Base-by-base conservation (phyloP, 2,888 invertebrate genomes). In the Epirrita christyi region DNA sequence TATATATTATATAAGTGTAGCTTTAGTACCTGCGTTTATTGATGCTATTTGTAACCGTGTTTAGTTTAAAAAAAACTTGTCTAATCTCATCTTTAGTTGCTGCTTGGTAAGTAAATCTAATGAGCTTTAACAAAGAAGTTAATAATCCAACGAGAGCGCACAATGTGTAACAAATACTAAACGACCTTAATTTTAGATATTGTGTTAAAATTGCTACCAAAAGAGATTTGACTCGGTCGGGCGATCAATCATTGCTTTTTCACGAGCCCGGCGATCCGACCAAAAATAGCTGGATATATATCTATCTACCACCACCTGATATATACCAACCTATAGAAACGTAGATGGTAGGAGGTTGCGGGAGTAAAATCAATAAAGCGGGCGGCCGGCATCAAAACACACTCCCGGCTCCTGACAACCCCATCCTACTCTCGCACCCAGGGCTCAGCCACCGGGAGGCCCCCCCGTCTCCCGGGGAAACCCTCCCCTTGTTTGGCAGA, bases 401-500 rank as follows among this genome's bases (percentile, higher is more conserved):
- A 80, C 83, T 36, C 59, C 59, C 42, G 21, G 42, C 27, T 37
- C 82, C 74, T 44, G 65, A 69, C 63, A 68, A 71, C 70, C 71
- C 66, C 68, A 73, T 70, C 75, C 71, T 67, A 63, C 37, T 79
- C 77, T 66, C 73, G 69, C 74, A 15, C 47, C 81, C 75, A 67
- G 61, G 65, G 55, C 47, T 66, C 67, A 69, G 62, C 66, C 68
- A 11, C 63, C 50, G 66, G 15, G 40, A 15, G 32, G 67, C 11
- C 45, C 69, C 63, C 80, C 78, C 78, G 81, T 85, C 86, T 85
- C 88, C 89, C 88, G 88, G 89, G 92, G 87, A 88, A 88, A 90
- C 85, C 85, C 89, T 82, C 85, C 88, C 91, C 86, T 81, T 88
- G 88, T 89, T 91, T 89, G 88, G 89, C 90, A 92, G 92, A 92